Evolutionary conservation across 2,113 vertebrate species (phyloP), one percentile per base, ranked within the genome.

Genomic region (Pampusana beccarii): DNA sequence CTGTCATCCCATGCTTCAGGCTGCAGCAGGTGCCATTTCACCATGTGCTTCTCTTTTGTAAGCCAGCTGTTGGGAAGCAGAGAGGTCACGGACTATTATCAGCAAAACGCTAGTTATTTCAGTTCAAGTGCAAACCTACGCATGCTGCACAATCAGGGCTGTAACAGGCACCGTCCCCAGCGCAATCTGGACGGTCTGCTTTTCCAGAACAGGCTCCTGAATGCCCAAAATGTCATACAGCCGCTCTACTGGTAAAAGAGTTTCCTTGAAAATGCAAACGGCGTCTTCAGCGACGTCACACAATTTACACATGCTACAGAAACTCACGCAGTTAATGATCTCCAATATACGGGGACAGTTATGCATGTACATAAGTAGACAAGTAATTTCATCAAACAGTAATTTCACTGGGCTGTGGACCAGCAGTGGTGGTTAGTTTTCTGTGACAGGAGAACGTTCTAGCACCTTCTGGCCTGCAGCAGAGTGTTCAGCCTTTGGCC

Each of bases 311-410:
- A 3, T 2, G 51, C 53, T 50, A 11, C 28, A 26, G 48, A 50
- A 54, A 4, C 25, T 53, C 38, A 5, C 16, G 67, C 72, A 40
- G 9, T 13, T 26, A 8, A 31, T 3, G 50, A 36, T 13, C 56
- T 42, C 57, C 13, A 9, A 40, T 12, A 40, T 1, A 7, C 61
- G 2, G 40, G 29, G 16, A 29, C 5, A 28, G 40, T 56, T 40
- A 12, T 4, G 8, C 28, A 24, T 1, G 54, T n/a, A 8, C 33
- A 2, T 19, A 31, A 62, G 24, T 1, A 46, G 18, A 9, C 20
- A 20, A 11, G 26, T 34, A 34, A 65, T 48, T 33, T 48, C 38
- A 54, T 13, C n/a, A 36, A 42, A 70, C 0, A 5, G 48, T 31
- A 50, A 23, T 9, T 25, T 60, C 44, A 46, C 7, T 19, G 29